Base-by-base conservation (phyloP, 2,797 vertebrate genomes). In the Coranthus polyacanthus region DNA sequence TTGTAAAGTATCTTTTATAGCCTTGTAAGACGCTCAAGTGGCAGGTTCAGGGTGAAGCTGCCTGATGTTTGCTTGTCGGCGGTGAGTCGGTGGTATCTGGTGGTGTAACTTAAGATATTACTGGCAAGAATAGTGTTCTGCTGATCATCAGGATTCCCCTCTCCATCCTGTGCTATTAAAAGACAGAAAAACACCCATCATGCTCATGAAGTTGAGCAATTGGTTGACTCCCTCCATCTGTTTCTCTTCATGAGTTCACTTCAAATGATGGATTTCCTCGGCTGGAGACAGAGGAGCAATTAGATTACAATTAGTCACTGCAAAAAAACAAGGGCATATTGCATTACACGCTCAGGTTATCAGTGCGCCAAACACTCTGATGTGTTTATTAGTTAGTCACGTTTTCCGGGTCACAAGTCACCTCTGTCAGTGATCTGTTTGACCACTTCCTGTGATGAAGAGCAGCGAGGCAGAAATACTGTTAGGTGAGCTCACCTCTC, bases 381-480 rank as follows among this genome's bases (percentile, higher is more conserved):
- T 6, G 11, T 72, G 74, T 68, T 75, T 59, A 38, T 79, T 46
- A 71, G 58, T 4, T 0, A n/a, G 60, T 83, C 79, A 76, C 22
- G 43, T 87, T 87, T 83, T 75, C 57, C 29, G 21, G 78, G 77
- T 84, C 71, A 49, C 20, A 18, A 53, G 50, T 65, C 51, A 21
- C 15, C 51, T 52, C 45, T 32, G 59, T 75, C 65, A 54, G 72
- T 36, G 75, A 81, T 89, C 76, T 62, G 56, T 81, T 68, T 82
- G 72, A 82, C 82, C 71, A 69, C 79, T 85, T 92, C 85, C 85
- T 82, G 75, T 76, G 84, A 78, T 72, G 72, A 57, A 42, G 66
- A 81, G 50, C 69, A 53, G 58, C 4, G 38, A 53, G 74, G 44
- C 66, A 81, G 56, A 68, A 60, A 60, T 53, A 49, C 67, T 24